Percentiles rank a stretch among this genome's conserved stretches.
Conservation (phyloP, 2,888 invertebrate species). For the Ophion slaviceki region DNA sequence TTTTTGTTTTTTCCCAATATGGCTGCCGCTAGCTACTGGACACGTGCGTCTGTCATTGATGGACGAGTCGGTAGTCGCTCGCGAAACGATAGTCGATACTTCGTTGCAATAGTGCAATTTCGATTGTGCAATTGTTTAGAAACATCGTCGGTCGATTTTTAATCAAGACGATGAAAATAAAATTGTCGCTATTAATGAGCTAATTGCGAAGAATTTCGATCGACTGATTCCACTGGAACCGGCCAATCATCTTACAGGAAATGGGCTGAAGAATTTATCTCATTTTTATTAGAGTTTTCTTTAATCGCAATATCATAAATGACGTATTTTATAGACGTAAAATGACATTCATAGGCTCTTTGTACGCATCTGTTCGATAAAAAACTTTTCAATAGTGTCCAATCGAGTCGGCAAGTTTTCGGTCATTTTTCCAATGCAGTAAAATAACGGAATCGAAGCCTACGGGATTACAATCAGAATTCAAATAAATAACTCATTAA, state of each 20-base stretch:
- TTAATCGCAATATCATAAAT: too few relatives aligned
- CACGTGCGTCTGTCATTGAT: conserved; percentile 16
- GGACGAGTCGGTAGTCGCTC: too few relatives aligned
- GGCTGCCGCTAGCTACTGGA: conserved; percentile 1
- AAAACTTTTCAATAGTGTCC: too few relatives aligned
- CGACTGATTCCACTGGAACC: background rate
- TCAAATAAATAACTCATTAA: background rate
- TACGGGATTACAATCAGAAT: background rate
- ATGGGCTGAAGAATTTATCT: background rate
- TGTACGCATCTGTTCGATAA: too few relatives aligned
- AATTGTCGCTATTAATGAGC: background rate
- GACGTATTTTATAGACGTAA: too few relatives aligned
- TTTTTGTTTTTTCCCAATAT: background rate
- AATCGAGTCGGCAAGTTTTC: too few relatives aligned
- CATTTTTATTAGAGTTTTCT: too few relatives aligned
- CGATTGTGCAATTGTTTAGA: background rate
- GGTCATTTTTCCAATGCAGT: too few relatives aligned
- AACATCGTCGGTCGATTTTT: background rate
- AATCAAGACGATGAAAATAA: background rate
- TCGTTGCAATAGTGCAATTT: background rate
- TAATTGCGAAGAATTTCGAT: background rate
- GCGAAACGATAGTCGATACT: conserved; percentile 7
- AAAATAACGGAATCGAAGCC: too few relatives aligned
- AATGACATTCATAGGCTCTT: too few relatives aligned
- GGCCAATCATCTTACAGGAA: background rate